Evolutionary conservation across 2,888 invertebrate species (phyloP).

Genomic region (Noctuana brunneofusca): DNA sequence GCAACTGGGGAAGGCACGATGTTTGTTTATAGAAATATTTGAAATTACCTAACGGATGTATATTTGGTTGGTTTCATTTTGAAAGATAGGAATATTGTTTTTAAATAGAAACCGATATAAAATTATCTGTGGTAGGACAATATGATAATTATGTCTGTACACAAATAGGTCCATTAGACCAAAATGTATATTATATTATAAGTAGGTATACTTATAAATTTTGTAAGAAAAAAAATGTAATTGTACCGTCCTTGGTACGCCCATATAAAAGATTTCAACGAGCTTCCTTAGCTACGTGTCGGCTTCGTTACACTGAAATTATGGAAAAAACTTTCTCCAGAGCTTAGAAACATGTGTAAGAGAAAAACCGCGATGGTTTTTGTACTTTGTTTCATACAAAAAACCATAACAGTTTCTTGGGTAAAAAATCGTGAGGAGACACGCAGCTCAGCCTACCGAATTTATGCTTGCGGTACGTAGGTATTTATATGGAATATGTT

Average conservation of each 20-base stretch:
- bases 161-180: too few relatives aligned
- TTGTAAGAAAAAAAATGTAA: background rate
- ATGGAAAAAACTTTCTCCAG: slow-evolving; percentile 31
- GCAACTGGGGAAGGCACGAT: too few relatives aligned
- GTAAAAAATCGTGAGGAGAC: slow-evolving; percentile 24
- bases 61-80: too few relatives aligned
- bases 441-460: slow-evolving; percentile 21
- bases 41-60: too few relatives aligned
- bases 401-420: slow-evolving; percentile 25
- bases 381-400: slow-evolving; percentile 11
- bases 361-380: slow-evolving; percentile 26
- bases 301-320: slow-evolving; percentile 8
- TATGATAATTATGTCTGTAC: too few relatives aligned
- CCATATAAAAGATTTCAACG: slow-evolving; percentile 75
- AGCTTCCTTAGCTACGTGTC: slow-evolving; percentile 31
- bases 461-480: slow-evolving; percentile 8
- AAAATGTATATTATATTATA: too few relatives aligned
- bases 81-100: too few relatives aligned
- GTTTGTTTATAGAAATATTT: too few relatives aligned
- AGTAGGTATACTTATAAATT: too few relatives aligned
- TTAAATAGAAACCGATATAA: too few relatives aligned
- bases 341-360: slow-evolving; percentile 32
- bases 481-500: slow-evolving; percentile 8
- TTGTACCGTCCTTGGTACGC: background rate
- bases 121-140: too few relatives aligned